phyloP scores from a whole-genome alignment of 2,113 vertebrate genomes.

The Crotalus horridus region DNA sequence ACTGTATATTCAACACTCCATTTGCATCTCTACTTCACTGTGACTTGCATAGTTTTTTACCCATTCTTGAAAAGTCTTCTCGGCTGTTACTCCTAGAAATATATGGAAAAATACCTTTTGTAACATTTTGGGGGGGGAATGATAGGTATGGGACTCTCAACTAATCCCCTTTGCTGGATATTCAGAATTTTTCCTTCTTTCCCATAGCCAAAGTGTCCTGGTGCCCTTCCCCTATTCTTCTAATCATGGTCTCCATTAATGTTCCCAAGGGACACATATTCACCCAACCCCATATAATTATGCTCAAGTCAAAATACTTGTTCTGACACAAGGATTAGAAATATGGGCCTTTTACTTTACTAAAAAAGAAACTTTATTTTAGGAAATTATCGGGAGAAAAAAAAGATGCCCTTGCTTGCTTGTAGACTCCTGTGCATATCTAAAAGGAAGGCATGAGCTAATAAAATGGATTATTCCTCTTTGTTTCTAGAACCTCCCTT shows the following conservation, averaged over 20 bases:
- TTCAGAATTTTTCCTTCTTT: background rate
- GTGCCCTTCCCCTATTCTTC: background rate
- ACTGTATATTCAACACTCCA: background rate
- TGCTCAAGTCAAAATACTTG: background rate
- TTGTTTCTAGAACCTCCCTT: background rate
- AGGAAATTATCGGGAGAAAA: background rate
- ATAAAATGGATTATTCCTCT: background rate
- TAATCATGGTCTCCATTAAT: background rate
- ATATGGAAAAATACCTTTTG: background rate
- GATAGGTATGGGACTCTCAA: background rate
- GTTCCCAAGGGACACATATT: background rate
- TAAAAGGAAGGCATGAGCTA: background rate
- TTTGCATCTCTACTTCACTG: background rate
- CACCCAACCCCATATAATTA: background rate
- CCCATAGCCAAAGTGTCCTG: background rate
- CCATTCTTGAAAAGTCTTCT: background rate
- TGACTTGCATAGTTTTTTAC: background rate
- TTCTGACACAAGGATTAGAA: background rate
- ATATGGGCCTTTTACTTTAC: background rate
- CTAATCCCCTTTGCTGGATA: background rate
- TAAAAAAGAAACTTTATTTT: background rate
- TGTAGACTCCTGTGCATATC: background rate
- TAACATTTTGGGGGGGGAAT: background rate
- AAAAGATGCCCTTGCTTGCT: background rate
- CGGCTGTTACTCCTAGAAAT: background rate